These are phyloP conservation scores for Chamaetylas fuelleborni DNA, from an alignment of 2,113 vertebrate genomes.

Conservation along the genomic window DNA sequence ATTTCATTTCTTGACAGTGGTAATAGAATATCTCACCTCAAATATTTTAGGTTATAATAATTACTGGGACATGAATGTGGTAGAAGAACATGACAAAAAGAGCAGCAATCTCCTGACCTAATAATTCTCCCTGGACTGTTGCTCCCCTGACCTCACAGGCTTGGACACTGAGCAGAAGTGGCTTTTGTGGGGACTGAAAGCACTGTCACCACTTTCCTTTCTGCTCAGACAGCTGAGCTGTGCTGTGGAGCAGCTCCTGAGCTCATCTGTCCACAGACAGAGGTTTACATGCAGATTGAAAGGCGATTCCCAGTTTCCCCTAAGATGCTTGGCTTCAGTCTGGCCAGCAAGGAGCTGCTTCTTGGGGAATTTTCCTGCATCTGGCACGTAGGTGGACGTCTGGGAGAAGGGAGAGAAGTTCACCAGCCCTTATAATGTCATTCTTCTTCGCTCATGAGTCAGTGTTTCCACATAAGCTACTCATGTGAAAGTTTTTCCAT, in stretches of 20 bases:
- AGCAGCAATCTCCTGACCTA: background rate
- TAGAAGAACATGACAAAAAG: background rate
- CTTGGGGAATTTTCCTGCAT: conserved; percentile 25
- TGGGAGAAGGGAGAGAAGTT: background rate
- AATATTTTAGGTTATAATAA: background rate
- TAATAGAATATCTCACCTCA: background rate
- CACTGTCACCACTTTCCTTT: background rate
- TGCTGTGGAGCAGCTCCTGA: background rate
- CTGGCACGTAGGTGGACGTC: conserved; percentile 16
- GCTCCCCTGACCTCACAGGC: background rate
- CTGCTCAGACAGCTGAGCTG: background rate
- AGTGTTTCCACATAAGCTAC: conserved; percentile 6
- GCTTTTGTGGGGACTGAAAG: background rate
- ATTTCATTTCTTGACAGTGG: background rate
- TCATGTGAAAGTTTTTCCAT: background rate
- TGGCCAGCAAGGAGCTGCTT: background rate
- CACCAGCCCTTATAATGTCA: background rate
- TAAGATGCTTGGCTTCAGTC: background rate
- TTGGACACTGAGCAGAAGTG: background rate
- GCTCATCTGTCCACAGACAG: background rate
- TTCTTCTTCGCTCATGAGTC: conserved; percentile 16
- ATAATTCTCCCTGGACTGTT: background rate
- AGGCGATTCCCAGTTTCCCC: background rate
- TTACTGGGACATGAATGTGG: background rate
- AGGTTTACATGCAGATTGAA: background rate